Base-by-base conservation (phyloP, 2,113 vertebrate species). In the Tetraodon nigroviridis region DNA sequence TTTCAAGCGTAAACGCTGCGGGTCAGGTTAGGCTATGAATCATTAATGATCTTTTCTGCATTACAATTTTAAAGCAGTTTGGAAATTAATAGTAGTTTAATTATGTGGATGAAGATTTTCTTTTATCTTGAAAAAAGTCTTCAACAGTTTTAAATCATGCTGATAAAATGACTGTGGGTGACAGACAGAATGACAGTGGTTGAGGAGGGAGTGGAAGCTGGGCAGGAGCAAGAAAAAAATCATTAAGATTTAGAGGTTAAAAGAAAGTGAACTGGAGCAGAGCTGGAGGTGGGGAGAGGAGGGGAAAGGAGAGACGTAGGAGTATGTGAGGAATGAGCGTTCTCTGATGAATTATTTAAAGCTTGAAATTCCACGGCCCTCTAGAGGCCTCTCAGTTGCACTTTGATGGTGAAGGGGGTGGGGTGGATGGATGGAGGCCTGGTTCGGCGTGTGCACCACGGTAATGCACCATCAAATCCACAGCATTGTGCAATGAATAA, bases 341-440 rank as follows among this genome's bases (percentile, higher is more conserved):
- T 76, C 64, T 75, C 76, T 78, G 79, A 88, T 90, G 74, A 89
- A 89, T 90, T 89, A 90, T 89, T 90, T 80, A 89, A 82, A 64
- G 55, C 46, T 66, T 82, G 71, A 85, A 86, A 90, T 80, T 84
- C 79, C 67, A 68, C 29, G 29, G 69, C 64, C 58, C 82, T 80
- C 83, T 57, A 40, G 84, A 88, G 83, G 83, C 65, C 55, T 72
- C 75, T 69, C 49, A 16, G 18, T 55, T 55, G 46, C 67, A 63
- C 66, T 78, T 69, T 77, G 68, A 79, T 80, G 64, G 60, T 17
- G 75, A 65, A 42, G 68, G 60, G 57, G 62, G 56, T 18, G 29
- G 32, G 50, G 57, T 55, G 67, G 53, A 32, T 52, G 67, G 68
- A 67, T 21, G 67, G 71, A 65, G 19, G 45, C 37, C 46, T 54